Percentiles rank a stretch among this genome's conserved stretches.
Conservation (phyloP, 2,113 vertebrate species). For the Zootoca vivipara region DNA sequence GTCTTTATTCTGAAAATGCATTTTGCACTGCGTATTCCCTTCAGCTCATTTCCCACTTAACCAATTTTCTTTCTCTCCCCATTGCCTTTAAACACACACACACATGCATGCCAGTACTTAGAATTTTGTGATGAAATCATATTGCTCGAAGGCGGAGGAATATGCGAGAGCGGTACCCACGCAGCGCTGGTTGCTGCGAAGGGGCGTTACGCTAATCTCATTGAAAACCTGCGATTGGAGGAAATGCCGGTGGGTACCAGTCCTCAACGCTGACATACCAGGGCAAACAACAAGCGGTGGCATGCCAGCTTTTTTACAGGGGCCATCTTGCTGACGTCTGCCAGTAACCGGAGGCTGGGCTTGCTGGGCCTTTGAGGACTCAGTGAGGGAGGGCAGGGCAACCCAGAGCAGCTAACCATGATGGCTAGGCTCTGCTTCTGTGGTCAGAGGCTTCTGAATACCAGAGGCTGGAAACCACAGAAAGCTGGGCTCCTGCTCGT, state of each 20-base stretch:
- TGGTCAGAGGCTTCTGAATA: no score
- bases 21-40: not conserved
- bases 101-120: slow-evolving; percentile 72
- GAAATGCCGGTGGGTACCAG: slow-evolving; percentile 70
- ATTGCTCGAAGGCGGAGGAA: slow-evolving; percentile 80
- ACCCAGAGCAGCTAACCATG: no score
- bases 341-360: no score
- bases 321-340: not conserved
- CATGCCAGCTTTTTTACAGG: not conserved
- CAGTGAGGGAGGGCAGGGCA: no score
- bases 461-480: no score
- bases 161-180: slow-evolving; percentile 82
- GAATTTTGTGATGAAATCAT: slow-evolving; percentile 86
- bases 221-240: slow-evolving; percentile 75
- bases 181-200: slow-evolving; percentile 71
- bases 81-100: not conserved
- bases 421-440: no score
- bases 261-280: not conserved
- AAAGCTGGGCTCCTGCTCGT: not conserved
- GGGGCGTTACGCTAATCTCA: slow-evolving; percentile 78
- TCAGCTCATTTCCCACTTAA: not conserved
- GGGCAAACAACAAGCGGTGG: not conserved
- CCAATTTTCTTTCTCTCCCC: not conserved
- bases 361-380: no score
- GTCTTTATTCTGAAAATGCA: not conserved